These are phyloP conservation scores for Eupeodes corollae DNA, from an alignment of 1,140 invertebrate species.

Conservation along the genomic window DNA sequence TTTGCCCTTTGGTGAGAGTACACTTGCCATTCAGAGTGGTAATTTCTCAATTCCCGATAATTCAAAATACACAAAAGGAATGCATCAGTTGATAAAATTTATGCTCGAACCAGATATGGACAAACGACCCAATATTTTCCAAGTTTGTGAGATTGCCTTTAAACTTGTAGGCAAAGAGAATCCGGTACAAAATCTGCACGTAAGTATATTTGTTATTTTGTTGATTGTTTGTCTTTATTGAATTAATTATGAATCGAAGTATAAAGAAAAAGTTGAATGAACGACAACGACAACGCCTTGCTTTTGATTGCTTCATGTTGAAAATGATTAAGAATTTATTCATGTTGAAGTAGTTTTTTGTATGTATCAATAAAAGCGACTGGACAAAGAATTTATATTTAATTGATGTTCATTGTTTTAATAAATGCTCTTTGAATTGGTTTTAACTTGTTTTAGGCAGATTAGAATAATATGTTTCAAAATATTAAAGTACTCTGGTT, in stretches of 20 bases:
- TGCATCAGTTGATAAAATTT: constrained; percentile 57
- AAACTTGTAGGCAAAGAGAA: constrained; percentile 59
- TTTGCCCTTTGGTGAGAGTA: constrained; percentile 87
- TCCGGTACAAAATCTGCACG: constrained; percentile 73
- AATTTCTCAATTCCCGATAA: constrained; percentile 79
- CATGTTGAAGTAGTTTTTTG: background rate
- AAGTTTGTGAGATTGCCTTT: constrained; percentile 73
- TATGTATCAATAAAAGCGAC: background rate
- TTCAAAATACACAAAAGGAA: constrained; percentile 57
- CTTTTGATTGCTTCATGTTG: background rate
- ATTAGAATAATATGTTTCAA: background rate
- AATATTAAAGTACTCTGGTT: too few relatives aligned
- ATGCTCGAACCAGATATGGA: constrained; percentile 78
- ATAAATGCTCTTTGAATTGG: too few relatives aligned
- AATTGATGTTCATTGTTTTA: too few relatives aligned
- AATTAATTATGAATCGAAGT: background rate
- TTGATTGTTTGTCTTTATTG: background rate
- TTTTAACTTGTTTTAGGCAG: too few relatives aligned
- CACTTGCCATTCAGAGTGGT: constrained; percentile 84
- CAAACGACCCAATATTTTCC: constrained; percentile 77
- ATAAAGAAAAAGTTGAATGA: too few relatives aligned
- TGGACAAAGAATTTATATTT: too few relatives aligned
- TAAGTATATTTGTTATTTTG: constrained; percentile 40
- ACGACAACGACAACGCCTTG: too few relatives aligned
- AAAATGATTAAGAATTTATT: background rate